These are phyloP conservation scores for Leucophenga varia DNA, from an alignment of 1,140 invertebrate genomes.

Conservation along the genomic window DNA sequence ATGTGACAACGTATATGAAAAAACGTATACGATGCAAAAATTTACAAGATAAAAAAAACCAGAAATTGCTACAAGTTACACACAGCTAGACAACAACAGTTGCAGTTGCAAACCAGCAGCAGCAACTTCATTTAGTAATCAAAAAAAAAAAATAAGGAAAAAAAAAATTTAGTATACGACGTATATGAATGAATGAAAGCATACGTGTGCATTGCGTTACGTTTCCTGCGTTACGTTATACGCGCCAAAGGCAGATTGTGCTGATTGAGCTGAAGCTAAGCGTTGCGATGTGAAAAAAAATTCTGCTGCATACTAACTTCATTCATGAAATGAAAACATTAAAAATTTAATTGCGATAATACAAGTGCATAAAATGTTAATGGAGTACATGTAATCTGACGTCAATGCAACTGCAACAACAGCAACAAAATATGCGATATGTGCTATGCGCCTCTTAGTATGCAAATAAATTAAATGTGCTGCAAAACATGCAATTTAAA, in stretches of 20 bases:
- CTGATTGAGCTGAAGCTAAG: constrained; percentile 39
- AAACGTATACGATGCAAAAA: no score
- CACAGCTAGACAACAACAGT: no score
- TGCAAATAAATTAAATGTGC: constrained; percentile 48
- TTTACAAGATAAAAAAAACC: no score
- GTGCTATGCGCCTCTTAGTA: not conserved
- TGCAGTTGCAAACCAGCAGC: no score
- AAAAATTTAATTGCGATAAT: constrained; percentile 57
- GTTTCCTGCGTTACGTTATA: constrained; percentile 23
- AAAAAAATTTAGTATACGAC: no score
- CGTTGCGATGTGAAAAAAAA: constrained; percentile 20
- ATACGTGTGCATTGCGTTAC: constrained; percentile 32
- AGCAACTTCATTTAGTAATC: no score
- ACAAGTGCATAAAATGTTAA: constrained; percentile 57
- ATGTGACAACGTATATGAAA: no score
- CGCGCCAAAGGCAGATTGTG: constrained; percentile 47
- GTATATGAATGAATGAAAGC: no score
- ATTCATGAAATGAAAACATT: constrained; percentile 56
- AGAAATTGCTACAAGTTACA: constrained; percentile 24
- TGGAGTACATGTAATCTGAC: constrained; percentile 56
- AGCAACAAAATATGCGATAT: constrained; percentile 40
- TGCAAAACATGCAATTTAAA: constrained; percentile 52
- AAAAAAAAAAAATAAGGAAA: no score
- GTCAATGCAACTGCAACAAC: constrained; percentile 17
- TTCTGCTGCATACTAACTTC: constrained; percentile 16